Evolutionary conservation across 2,797 vertebrate species (phyloP).

Genomic region (Micromesistius poutassou): DNA sequence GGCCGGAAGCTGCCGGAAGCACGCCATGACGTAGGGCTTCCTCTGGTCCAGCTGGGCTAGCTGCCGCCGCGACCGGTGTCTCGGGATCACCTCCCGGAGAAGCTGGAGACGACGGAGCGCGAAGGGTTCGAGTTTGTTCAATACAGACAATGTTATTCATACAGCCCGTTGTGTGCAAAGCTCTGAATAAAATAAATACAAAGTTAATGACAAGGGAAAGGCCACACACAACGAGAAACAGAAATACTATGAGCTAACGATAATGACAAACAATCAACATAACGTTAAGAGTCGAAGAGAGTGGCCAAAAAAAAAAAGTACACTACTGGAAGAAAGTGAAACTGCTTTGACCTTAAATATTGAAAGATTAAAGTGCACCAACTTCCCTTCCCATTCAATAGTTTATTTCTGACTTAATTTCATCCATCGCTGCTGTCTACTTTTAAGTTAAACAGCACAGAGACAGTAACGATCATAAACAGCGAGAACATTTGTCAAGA

Average conservation of each 20-base stretch:
- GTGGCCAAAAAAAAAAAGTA: neutral
- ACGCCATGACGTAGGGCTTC: conserved; percentile 88
- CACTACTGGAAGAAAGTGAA: neutral
- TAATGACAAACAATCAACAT: no score
- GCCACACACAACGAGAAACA: neutral
- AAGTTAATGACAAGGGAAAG: neutral
- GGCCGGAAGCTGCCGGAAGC: conserved; percentile 82
- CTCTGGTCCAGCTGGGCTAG: conserved; percentile 83
- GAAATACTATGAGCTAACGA: neutral
- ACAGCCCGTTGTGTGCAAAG: neutral
- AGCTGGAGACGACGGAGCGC: conserved; percentile 69
- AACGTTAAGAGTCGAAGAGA: neutral
- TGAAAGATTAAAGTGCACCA: neutral
- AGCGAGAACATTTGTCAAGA: neutral
- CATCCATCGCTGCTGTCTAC: neutral
- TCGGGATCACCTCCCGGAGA: conserved; percentile 76
- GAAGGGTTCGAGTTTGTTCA: neutral
- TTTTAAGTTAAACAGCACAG: neutral
- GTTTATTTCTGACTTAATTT: neutral
- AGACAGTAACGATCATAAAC: neutral
- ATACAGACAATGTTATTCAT: neutral
- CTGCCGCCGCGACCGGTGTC: conserved; percentile 83
- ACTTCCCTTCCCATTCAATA: neutral
- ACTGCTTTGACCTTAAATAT: neutral
- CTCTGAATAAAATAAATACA: neutral